A percentile compares a stretch with the other conserved stretches of the same genome.
Conservation (phyloP, 2,888 invertebrate species). For the Rotaria sp. region DNA sequence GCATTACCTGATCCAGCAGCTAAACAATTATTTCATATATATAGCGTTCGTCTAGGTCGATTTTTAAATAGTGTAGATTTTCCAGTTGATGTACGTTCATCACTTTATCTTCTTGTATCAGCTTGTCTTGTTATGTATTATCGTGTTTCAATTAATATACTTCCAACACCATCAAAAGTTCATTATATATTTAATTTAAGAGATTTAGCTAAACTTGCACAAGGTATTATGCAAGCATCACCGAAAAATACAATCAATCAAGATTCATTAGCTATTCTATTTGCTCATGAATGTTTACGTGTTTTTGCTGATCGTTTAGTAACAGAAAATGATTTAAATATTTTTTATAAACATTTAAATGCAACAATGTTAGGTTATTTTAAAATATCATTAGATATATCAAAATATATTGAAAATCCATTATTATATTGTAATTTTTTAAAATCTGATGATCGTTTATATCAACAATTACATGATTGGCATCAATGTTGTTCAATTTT, state of each 20-base stretch:
- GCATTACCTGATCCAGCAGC: constrained; percentile 54
- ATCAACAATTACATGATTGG: constrained; percentile 51
- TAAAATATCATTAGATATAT: constrained; percentile 47
- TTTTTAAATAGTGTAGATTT: constrained; percentile 54
- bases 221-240: constrained; percentile 52
- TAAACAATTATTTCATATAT: constrained; percentile 54
- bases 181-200: constrained; percentile 56
- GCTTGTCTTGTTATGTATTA: constrained; percentile 53
- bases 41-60: constrained; percentile 54
- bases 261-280: constrained; percentile 51
- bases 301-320: constrained; percentile 54
- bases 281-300: constrained; percentile 53
- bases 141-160: constrained; percentile 50
- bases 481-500: constrained; percentile 48
- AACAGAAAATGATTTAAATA: constrained; percentile 46
- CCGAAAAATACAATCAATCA: constrained; percentile 50
- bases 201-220: constrained; percentile 54
- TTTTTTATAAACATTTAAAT: constrained; percentile 50
- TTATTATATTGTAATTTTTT: constrained; percentile 54
- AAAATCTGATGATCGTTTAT: constrained; percentile 47
- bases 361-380: constrained; percentile 53
- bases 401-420: constrained; percentile 44
- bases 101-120: constrained; percentile 50
- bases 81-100: constrained; percentile 51
- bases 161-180: constrained; percentile 54